phyloP scores from a whole-genome alignment of 2,113 vertebrate genomes.

The Malurus elegans region DNA sequence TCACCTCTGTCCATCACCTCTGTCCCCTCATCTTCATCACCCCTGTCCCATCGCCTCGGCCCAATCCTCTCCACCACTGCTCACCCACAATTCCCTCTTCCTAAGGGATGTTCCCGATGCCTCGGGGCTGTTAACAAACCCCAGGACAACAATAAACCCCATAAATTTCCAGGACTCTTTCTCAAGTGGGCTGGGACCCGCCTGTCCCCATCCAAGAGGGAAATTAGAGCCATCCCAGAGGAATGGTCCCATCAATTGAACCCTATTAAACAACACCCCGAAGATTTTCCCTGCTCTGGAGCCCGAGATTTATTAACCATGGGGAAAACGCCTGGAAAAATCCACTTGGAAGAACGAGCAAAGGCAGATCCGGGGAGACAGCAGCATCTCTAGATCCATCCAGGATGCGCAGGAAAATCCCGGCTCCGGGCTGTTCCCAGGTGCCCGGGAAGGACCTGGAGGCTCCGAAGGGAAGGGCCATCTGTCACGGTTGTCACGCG shows the following conservation, averaged over 20 bases:
- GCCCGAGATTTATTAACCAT: background rate
- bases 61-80: background rate
- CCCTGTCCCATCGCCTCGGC: too few species aligned
- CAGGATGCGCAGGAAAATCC: background rate
- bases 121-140: background rate
- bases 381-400: background rate
- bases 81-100: background rate
- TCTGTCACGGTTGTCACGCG: background rate
- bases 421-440: background rate
- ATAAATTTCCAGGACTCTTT: background rate
- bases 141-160: background rate
- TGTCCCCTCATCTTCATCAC: too few species aligned
- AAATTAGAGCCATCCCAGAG: background rate
- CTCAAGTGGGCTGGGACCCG: background rate
- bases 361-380: background rate
- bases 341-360: background rate
- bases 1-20: background rate
- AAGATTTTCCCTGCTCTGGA: background rate
- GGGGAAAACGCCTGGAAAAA: background rate
- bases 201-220: background rate
- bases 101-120: background rate
- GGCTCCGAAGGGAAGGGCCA: background rate
- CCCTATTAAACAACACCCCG: background rate
- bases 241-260: background rate
- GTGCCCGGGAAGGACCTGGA: background rate